These are phyloP conservation scores for Daboia siamensis DNA, from an alignment of 2,113 vertebrate genomes.

Conservation along the genomic window DNA sequence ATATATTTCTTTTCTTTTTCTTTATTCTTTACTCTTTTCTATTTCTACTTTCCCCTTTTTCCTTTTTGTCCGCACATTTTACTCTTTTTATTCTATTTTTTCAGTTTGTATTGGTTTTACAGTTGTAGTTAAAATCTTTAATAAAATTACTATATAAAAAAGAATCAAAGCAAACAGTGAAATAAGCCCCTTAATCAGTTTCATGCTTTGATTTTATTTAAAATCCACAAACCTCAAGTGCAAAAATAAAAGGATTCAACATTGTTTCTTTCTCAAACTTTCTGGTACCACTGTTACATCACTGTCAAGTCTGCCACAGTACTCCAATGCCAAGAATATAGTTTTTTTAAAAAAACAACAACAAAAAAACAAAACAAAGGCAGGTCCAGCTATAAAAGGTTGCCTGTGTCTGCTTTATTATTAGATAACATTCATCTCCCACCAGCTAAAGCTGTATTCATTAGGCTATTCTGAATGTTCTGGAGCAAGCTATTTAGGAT, in stretches of 20 bases:
- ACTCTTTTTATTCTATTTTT: background rate
- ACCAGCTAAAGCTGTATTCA: constrained; percentile 2
- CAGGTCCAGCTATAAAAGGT: background rate
- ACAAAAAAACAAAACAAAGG: background rate
- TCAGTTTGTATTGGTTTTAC: background rate
- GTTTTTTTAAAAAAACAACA: background rate
- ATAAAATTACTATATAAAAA: background rate
- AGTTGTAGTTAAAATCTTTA: background rate
- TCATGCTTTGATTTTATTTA: background rate
- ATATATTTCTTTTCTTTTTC: background rate
- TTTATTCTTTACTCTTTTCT: background rate
- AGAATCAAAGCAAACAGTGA: background rate
- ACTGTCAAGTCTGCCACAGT: background rate
- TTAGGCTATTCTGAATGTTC: background rate
- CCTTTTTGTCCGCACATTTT: background rate
- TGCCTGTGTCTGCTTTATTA: background rate
- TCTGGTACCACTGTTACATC: background rate
- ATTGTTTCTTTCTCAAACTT: background rate
- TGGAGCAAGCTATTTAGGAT: background rate
- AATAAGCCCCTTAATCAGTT: background rate
- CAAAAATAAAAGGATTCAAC: background rate
- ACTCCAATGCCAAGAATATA: background rate
- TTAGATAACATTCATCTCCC: background rate
- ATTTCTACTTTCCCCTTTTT: background rate
- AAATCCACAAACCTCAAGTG: background rate